Base-by-base conservation (phyloP, 2,888 invertebrate genomes). In the Coleophora flavipennella region DNA sequence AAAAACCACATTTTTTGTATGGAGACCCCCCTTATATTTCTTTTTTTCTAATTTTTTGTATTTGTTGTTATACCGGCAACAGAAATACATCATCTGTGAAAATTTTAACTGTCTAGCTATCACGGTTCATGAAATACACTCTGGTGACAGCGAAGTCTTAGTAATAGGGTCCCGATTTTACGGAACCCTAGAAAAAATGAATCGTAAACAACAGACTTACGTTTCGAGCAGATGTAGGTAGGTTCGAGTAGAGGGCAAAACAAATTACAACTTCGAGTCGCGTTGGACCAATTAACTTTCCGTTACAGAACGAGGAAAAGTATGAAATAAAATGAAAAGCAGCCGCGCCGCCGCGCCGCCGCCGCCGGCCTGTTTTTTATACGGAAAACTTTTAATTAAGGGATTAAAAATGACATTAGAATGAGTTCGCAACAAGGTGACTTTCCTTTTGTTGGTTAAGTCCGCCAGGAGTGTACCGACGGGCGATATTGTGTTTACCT, bases 371-470 rank as follows among this genome's bases (percentile, higher is more conserved):
- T 71, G 3, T 20, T 20, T 77, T 73, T 76, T 76, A 66, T 67
- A 63, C 59, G 51, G 66, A 55, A 68, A 83, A 83, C 76, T 83
- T 83, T 84, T 83, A 84, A 83, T 81, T 81, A 84, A 79, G 76
- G 81, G 77, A 79, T 81, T 79, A 81, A 81, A 83, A 80, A 79
- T 81, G 81, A 78, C 79, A 83, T 80, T 77, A 78, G 63, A 77
- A 64, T 59, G 68, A 75, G 78, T 69, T 77, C 54, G 70, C 59
- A 70, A 73, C 72, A 75, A 69, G 68, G 70, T 70, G 71, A 73
- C 68, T 74, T 75, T 68, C 48, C 62, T 61, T 69, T 78, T 77
- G 72, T 79, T 68, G 13, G 12, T 13, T 51, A 57, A 63, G 57
- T 62, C 59, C 44, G 46, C 48, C 50, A 59, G 62, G 62, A 55